Conservation (phyloP, 1,140 invertebrate species). For the Drosophila obscura region DNA sequence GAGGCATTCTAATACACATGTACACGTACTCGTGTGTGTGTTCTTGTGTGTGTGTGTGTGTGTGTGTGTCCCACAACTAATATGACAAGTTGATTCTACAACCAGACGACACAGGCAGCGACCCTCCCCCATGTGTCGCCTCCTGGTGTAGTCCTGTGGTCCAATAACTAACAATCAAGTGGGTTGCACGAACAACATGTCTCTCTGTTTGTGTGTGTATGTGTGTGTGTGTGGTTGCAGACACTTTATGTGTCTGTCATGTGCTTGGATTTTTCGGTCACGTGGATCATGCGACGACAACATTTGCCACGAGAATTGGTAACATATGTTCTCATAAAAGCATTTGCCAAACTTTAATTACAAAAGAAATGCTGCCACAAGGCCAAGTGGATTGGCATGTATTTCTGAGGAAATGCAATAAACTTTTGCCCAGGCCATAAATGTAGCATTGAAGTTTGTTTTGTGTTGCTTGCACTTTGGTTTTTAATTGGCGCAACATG, state of each 20-base stretch:
- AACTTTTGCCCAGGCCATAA: too few species aligned
- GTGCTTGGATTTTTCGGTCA: conserved; percentile 63
- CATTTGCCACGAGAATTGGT: conserved; percentile 27
- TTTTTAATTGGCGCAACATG: too few species aligned
- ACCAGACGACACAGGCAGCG: conserved; percentile 8
- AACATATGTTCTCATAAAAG: conserved; percentile 60
- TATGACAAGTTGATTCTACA: conserved; percentile 74
- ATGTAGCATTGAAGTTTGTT: too few species aligned
- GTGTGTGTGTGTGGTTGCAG: conserved; percentile 21
- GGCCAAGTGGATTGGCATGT: conserved; percentile 19
- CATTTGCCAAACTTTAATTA: conserved; percentile 67
- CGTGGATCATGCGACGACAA: conserved; percentile 70
- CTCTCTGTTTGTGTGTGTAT: conserved; percentile 7
- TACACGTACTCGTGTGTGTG: too few species aligned
- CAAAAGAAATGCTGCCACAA: conserved; percentile 43
- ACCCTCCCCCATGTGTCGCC: not conserved
- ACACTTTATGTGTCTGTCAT: conserved; percentile 72
- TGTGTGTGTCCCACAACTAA: conserved; percentile 58
- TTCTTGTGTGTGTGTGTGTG: not conserved
- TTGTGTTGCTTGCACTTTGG: too few species aligned
- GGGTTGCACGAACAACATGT: not conserved
- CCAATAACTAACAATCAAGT: conserved; percentile 71
- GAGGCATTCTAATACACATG: conserved; percentile 21
- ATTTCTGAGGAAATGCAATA: conserved; percentile 2
- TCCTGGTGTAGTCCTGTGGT: conserved; percentile 35